phyloP scores from a whole-genome alignment of 2,888 invertebrate genomes.

The Drosophila emarginata region DNA sequence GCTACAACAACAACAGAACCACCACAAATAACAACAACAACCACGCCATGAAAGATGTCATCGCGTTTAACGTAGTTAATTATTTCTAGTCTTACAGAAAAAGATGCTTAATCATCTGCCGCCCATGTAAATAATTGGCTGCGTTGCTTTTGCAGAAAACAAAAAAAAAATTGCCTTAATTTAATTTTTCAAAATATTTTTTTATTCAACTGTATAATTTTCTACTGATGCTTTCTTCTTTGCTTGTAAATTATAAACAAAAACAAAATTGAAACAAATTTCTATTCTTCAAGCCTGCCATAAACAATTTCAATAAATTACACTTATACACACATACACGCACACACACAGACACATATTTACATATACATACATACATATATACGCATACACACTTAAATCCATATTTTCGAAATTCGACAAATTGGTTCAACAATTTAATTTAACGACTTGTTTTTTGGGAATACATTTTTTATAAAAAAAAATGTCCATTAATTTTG shows the following conservation, averaged over 20 bases:
- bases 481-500: conserved; percentile 26
- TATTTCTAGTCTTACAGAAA: conserved; percentile 70
- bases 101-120: conserved; percentile 33
- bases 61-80: conserved; percentile 50
- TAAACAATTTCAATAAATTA: conserved; percentile 14
- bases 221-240: not conserved
- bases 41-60: conserved; percentile 7
- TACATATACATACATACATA: conserved; percentile 28
- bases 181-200: conserved; percentile 30
- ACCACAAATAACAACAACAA: conserved; percentile 19
- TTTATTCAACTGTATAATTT: conserved; percentile 5
- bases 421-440: conserved; percentile 20
- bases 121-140: conserved; percentile 76
- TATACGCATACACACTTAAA: conserved; percentile 23
- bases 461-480: not conserved
- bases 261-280: conserved; percentile 25
- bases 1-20: conserved; percentile 26
- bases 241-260: conserved; percentile 7
- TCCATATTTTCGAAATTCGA: conserved; percentile 22
- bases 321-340: conserved; percentile 45
- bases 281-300: conserved; percentile 73
- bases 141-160: conserved; percentile 63
- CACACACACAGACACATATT: conserved; percentile 23
- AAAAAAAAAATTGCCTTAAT: conserved; percentile 1
- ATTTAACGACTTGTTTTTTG: not conserved